Base-by-base conservation (phyloP, 2,888 invertebrate species). In the Acleris sparsana region DNA sequence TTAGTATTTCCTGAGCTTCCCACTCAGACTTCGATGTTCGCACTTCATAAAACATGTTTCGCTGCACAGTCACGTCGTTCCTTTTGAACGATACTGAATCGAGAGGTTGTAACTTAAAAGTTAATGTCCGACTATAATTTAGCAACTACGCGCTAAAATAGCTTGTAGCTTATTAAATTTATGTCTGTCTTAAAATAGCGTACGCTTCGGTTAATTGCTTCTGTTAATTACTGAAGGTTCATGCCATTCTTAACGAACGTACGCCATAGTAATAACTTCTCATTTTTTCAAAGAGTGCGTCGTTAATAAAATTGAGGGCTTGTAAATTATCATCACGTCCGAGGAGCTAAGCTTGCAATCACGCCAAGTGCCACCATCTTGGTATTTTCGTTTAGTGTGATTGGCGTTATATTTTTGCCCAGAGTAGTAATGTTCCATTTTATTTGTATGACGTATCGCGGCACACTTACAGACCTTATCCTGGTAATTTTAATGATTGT, bases 181-280 rank as follows among this genome's bases (percentile, higher is more conserved):
- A 43, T 49, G 55, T 55, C 4, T 18, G 53, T 51, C 48, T 56
- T 46, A 43, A 62, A 56, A 56, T 56, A 62, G 56, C 48, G 46
- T 29, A 49, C 48, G 49, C 49, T 39, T 33, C 29, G 25, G 49
- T 29, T 62, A 56, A 62, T 62, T 62, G 49, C 55, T 7, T 33
- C 39, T 39, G 49, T 62, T 55, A 62, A 56, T 56, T 62, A 62
- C 17, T 25, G 49, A 25, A 33, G 49, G 33, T 11, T n/a, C 33
- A 56, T 56, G 39, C 39, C 49, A 56, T 51, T 62, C 17, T 39
- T 56, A 62, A 56, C 49, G 56, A 56, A 49, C 55, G 33, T 33
- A 22, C 29, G 13, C 46, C 33, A 16, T 46, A 5, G 25, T 55
- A 53, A 53, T 46, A 25, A 57, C 17, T 53, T 62, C 20, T 61